Evolutionary conservation across 2,888 invertebrate genomes (phyloP).

Genomic region (Eupithecia vulgata): DNA sequence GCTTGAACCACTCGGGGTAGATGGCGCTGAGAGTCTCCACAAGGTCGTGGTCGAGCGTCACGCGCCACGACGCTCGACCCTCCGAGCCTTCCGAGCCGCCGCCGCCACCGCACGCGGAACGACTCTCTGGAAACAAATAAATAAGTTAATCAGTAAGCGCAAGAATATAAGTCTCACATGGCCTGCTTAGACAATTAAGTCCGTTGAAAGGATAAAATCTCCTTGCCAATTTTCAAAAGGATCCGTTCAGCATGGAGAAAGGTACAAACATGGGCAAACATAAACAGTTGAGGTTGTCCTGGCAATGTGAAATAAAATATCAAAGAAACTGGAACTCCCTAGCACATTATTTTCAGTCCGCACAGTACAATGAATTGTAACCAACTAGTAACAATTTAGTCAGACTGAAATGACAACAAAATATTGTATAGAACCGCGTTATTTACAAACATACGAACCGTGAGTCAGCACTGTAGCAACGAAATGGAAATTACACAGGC

Average conservation of each 20-base stretch:
- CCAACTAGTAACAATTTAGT: constrained; percentile 8
- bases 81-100: constrained; percentile 90
- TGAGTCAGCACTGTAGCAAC: constrained; percentile 10
- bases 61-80: constrained; percentile 92
- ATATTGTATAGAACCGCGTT: constrained; percentile 7
- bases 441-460: constrained; percentile 9
- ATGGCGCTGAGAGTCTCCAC: constrained; percentile 96
- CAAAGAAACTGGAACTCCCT: neutral
- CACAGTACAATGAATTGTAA: neutral
- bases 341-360: neutral
- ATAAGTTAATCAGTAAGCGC: constrained; percentile 17
- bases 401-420: neutral
- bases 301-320: neutral
- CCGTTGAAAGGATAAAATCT: neutral
- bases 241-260: neutral
- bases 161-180: neutral
- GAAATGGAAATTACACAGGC: constrained; percentile 12
- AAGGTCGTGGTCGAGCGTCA: constrained; percentile 96
- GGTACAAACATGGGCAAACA: neutral
- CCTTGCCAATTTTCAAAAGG: neutral
- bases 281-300: neutral
- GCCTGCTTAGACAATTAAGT: neutral
- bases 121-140: constrained; percentile 86
- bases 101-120: constrained; percentile 88
- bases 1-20: constrained; percentile 96